Percentiles rank a stretch among this genome's conserved stretches.
Conservation (phyloP, 2,888 invertebrate species). For the Cordilura impudica region DNA sequence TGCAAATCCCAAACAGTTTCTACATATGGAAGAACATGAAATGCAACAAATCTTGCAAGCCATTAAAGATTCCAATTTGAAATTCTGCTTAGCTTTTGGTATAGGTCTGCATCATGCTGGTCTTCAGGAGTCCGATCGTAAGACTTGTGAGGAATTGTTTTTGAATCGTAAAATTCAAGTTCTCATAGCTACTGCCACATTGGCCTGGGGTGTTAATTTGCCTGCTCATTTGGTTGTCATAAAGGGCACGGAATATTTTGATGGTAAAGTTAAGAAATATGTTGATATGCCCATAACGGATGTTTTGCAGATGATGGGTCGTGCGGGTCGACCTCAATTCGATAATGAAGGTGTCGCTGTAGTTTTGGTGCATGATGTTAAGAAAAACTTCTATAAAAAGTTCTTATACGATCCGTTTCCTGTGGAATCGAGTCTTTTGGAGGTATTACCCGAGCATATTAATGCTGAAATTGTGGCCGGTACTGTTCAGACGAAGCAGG, state of each 20-base stretch:
- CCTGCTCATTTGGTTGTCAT: constrained; percentile 99
- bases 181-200: constrained; percentile 95
- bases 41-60: constrained; percentile 87
- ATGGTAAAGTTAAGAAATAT: constrained; percentile 96
- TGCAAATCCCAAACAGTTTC: constrained; percentile 95
- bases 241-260: constrained; percentile 99
- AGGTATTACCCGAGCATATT: constrained; percentile 95
- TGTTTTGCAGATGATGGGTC: constrained; percentile 99
- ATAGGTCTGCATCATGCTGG: constrained; percentile 99
- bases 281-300: constrained; percentile 99
- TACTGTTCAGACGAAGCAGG: constrained; percentile 94
- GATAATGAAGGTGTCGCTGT: constrained; percentile 95
- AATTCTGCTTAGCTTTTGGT: constrained; percentile 95
- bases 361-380: constrained; percentile 94
- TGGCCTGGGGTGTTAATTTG: constrained; percentile 99
- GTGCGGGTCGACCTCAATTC: constrained; percentile 98
- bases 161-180: constrained; percentile 97
- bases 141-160: constrained; percentile 94
- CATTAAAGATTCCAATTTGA: constrained; percentile 92
- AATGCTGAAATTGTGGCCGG: constrained; percentile 98
- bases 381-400: constrained; percentile 99
- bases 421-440: constrained; percentile 95
- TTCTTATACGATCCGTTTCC: constrained; percentile 99
- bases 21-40: constrained; percentile 90
- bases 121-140: constrained; percentile 93